These are phyloP conservation scores for Cepaea hortensis DNA, from an alignment of 2,888 invertebrate species.

Conservation along the genomic window DNA sequence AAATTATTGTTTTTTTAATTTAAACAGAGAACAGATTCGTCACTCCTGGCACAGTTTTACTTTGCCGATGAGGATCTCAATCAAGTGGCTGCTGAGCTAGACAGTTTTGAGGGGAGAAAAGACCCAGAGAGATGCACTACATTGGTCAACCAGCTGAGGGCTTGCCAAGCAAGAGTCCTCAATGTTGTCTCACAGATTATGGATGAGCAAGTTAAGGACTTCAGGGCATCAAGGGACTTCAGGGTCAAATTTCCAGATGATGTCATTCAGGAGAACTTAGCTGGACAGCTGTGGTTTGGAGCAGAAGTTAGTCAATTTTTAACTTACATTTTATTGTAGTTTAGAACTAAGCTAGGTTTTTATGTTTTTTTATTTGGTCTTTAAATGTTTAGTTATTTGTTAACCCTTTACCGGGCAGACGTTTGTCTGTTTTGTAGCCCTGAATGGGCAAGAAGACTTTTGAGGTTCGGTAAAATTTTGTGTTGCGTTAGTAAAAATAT, in stretches of 20 bases:
- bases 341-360: neutral
- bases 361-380: neutral
- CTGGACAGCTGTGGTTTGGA: conserved; percentile 99
- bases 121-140: conserved; percentile 97
- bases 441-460: no score
- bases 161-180: conserved; percentile 86
- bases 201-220: conserved; percentile 91
- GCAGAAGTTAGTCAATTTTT: conserved; percentile 85
- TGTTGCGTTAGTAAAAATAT: no score
- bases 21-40: conserved; percentile 82
- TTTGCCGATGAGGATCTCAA: conserved; percentile 98
- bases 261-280: conserved; percentile 96
- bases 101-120: conserved; percentile 99
- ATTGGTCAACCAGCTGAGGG: conserved; percentile 92
- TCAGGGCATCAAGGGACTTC: conserved; percentile 94
- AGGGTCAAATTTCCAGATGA: conserved; percentile 99
- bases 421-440: no score
- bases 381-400: no score
- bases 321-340: neutral
- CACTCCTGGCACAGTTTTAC: conserved; percentile 95
- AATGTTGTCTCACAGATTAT: conserved; percentile 95
- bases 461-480: no score
- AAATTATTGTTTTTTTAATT: neutral
- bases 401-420: no score
- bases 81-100: conserved; percentile 94